A percentile compares a stretch with the other conserved stretches of the same genome.
Evolutionary conservation across 1,140 invertebrate species (phyloP).

Genomic region (Scaptomyza pallida): DNA sequence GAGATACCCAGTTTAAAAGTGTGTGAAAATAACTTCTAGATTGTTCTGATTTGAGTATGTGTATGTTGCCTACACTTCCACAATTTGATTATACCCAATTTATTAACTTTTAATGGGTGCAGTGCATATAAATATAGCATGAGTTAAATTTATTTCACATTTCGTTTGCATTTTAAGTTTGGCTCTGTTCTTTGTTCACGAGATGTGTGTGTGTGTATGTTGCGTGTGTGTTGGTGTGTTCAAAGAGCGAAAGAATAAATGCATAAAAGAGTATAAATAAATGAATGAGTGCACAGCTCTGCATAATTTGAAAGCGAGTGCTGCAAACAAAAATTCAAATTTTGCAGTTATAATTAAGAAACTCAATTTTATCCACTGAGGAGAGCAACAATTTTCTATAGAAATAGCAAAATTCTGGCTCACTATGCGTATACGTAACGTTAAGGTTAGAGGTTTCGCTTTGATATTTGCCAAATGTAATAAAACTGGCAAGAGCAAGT

Average conservation of each 20-base stretch:
- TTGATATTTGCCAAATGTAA: not conserved
- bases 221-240: conserved; percentile 9
- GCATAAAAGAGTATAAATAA: conserved; percentile 49
- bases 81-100: not conserved
- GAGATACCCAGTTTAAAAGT: not conserved
- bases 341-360: conserved; percentile 59
- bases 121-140: conserved; percentile 44
- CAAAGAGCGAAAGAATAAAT: conserved; percentile 49
- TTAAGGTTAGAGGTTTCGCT: not conserved
- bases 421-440: not conserved
- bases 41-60: no score
- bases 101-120: not conserved
- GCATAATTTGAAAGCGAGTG: conserved; percentile 27
- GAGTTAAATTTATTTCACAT: conserved; percentile 68
- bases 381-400: conserved; percentile 9
- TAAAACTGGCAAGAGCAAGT: not conserved
- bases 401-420: conserved; percentile 1
- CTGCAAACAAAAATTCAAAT: conserved; percentile 27
- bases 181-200: conserved; percentile 25
- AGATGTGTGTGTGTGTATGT: conserved; percentile 7
- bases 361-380: conserved; percentile 20
- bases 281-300: conserved; percentile 54
- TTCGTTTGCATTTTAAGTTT: conserved; percentile 65
- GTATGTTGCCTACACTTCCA: not conserved
- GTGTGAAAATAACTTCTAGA: not conserved